Conservation (phyloP, 2,113 vertebrate species). For the Microcebus murinus region DNA sequence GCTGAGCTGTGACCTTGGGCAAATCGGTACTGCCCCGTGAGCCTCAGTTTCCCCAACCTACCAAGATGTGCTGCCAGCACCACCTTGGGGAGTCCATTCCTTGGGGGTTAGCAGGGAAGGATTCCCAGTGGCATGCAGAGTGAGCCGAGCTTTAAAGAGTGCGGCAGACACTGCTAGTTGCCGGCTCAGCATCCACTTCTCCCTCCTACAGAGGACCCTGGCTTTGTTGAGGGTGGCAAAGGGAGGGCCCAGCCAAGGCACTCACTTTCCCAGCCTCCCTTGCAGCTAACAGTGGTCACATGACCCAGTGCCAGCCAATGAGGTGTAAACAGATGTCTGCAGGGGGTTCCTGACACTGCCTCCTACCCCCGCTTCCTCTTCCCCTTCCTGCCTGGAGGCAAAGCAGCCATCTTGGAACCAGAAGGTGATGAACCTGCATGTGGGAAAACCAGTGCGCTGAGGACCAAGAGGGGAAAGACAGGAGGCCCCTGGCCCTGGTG, state of each 20-base stretch:
- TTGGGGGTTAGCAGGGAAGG: not conserved
- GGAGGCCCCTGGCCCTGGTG: not conserved
- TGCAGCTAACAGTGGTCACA: not conserved
- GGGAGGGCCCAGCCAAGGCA: not conserved
- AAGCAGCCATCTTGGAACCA: not conserved
- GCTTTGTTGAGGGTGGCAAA: not conserved
- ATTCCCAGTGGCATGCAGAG: not conserved
- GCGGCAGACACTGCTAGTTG: accelerated
- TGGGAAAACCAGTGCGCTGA: not conserved
- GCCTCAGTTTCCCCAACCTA: not conserved
- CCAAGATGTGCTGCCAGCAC: not conserved
- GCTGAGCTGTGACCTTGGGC: not conserved
- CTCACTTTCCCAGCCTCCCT: not conserved
- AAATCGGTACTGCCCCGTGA: not conserved
- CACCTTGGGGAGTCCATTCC: not conserved
- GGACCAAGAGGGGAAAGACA: not conserved
- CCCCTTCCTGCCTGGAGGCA: not conserved
- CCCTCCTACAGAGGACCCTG: not conserved
- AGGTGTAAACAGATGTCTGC: not conserved
- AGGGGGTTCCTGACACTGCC: not conserved
- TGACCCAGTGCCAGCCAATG: not conserved
- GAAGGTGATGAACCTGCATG: not conserved
- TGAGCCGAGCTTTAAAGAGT: not conserved
- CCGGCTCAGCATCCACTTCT: not conserved
- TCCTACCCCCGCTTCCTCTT: not conserved